These are phyloP conservation scores for Barnardius zonarius DNA, from an alignment of 2,113 vertebrate species.

Conservation along the genomic window DNA sequence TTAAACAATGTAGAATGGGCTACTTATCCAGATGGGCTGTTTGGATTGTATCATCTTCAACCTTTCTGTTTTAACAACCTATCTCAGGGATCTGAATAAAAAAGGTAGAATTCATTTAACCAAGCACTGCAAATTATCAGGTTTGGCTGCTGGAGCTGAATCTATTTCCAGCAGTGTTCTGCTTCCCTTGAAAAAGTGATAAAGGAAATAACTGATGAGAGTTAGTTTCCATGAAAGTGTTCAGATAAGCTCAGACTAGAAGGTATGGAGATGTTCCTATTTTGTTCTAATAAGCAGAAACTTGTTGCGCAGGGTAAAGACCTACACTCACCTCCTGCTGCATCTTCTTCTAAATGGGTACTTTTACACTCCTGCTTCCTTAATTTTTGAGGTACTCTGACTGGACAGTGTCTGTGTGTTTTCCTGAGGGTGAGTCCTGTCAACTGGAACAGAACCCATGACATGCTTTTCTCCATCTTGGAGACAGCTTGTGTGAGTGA, in stretches of 20 bases:
- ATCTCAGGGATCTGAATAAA: not conserved
- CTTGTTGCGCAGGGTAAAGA: not conserved
- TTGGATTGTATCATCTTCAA: not conserved
- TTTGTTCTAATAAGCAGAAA: not conserved
- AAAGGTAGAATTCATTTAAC: not conserved
- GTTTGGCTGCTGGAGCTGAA: not conserved
- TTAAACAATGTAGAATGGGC: not conserved
- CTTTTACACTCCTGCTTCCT: not conserved
- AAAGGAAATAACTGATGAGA: not conserved
- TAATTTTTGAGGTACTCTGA: not conserved
- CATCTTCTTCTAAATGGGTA: not conserved
- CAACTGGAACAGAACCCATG: not conserved
- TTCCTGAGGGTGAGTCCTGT: not conserved
- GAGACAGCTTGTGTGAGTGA: not conserved
- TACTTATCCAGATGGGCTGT: not conserved
- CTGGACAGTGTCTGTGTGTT: not conserved
- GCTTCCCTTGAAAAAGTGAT: not conserved
- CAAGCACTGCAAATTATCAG: not conserved
- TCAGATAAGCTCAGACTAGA: not conserved
- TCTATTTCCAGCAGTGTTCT: not conserved
- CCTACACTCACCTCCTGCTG: not conserved
- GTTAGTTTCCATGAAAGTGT: not conserved
- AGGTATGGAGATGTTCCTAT: not conserved
- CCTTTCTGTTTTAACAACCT: not conserved
- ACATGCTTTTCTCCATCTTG: not conserved